Percentiles rank a stretch among this genome's conserved stretches.
These are phyloP conservation scores for Pachyramphus minor DNA, from an alignment of 2,113 vertebrate species.

Conservation along the genomic window DNA sequence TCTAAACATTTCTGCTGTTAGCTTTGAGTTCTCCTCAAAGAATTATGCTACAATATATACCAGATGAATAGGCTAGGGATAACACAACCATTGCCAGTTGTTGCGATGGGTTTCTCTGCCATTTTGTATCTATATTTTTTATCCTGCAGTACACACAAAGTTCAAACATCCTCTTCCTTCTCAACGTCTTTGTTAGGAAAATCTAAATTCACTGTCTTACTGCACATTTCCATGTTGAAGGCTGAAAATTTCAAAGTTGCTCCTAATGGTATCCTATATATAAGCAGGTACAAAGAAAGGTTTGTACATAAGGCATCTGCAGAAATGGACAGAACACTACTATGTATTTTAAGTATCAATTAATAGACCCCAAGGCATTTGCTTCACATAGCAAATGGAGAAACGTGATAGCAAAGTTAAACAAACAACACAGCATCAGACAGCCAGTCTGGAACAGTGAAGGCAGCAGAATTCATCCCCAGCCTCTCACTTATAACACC, in stretches of 20 bases:
- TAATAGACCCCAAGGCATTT: not conserved
- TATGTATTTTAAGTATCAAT: not conserved
- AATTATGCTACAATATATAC: not conserved
- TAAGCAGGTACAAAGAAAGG: not conserved
- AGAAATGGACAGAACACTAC: not conserved
- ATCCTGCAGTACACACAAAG: not conserved
- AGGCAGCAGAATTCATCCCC: not conserved
- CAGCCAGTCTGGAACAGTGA: not conserved
- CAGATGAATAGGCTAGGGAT: not conserved
- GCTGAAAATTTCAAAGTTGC: not conserved
- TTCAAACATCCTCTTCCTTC: not conserved
- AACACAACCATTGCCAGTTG: not conserved
- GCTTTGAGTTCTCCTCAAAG: not conserved
- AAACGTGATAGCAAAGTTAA: slow-evolving; percentile 3
- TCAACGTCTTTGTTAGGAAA: not conserved
- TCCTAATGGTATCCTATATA: not conserved
- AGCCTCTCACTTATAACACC: not conserved
- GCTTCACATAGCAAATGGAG: not conserved
- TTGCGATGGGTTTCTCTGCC: not conserved
- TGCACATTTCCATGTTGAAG: not conserved
- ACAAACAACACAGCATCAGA: not conserved
- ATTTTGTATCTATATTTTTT: not conserved
- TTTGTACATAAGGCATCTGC: not conserved
- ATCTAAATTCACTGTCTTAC: not conserved
- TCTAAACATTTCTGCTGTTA: slow-evolving; percentile 32